phyloP scores from a whole-genome alignment of 2,113 vertebrate species.

The Proterorhinus semilunaris region DNA sequence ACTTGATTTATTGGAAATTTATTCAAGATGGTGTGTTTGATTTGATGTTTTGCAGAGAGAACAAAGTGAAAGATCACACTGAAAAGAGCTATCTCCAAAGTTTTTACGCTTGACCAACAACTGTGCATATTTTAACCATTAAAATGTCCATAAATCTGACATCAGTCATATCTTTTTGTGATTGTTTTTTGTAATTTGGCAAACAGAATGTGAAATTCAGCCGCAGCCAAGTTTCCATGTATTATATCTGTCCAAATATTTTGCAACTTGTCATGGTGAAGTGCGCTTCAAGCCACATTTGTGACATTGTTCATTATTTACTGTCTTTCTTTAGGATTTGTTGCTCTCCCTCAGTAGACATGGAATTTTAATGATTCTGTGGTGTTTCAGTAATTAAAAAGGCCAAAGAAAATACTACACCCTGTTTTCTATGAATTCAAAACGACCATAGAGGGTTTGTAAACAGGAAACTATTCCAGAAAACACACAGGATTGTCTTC shows the following conservation, averaged over 20 bases:
- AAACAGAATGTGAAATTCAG: background rate
- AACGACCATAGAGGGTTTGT: background rate
- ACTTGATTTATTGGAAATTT: conserved; percentile 4
- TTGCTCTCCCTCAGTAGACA: no score
- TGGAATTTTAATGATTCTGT: background rate
- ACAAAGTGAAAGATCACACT: background rate
- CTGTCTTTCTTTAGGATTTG: background rate
- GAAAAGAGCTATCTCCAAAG: background rate
- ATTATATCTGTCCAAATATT: background rate
- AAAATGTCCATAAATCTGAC: background rate
- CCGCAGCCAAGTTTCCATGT: background rate
- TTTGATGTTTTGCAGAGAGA: conserved; percentile 9
- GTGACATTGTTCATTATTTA: background rate
- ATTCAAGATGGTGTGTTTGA: conserved; percentile 4
- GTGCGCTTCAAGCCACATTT: background rate
- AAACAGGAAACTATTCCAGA: conserved; percentile 15
- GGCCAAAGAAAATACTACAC: background rate
- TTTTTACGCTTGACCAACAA: background rate
- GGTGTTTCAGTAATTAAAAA: background rate
- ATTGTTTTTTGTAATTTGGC: background rate
- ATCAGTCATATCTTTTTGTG: background rate
- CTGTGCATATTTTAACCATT: background rate
- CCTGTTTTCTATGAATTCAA: background rate
- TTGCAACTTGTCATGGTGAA: background rate
- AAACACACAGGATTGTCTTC: conserved; percentile 21